Evolutionary conservation across 2,888 invertebrate species (phyloP), one percentile per base, ranked within the genome.

Genomic region (Incurvaria masculella): DNA sequence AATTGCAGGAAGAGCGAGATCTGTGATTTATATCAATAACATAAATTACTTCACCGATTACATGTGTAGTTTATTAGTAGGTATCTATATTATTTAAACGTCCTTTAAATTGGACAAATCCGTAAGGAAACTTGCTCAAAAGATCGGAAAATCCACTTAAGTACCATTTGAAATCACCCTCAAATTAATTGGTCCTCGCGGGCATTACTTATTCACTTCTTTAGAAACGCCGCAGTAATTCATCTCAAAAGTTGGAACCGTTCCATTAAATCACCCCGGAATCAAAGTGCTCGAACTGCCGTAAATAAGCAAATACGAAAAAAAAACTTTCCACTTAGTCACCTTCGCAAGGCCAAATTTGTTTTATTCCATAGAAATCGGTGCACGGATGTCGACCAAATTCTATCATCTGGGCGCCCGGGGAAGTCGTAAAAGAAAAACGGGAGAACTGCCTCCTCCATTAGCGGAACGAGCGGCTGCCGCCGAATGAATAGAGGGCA

Each of bases 381-480:
- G 23, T 10, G 5, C 23, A 10, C 23, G 23, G n/a, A 23, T 4
- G 33, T 6, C 33, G 33, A n/a, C 33, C 33, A 14, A 33, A 33
- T 33, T 33, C 33, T 33, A 33, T 33, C 33, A 33, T n/a, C 33
- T 8, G 6, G 23, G 23, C 23, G 23, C 23, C 10, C 33, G 33
- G 33, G 33, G 14, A 33, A 33, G 11, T 33, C 33, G 33, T 33
- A 33, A 33, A 33, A 33, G 33, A 33, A 33, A 33, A 33, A 33
- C 33, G 33, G 33, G 14, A 33, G 33, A 33, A 33, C 33, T 33
- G 69, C 69, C 70, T 66, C 68, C 66, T 69, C 76, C 75, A 75
- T 76, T 75, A 75, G 72, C 56, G 63, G 65, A 73, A 73, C 73
- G 75, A 73, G 62, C 64, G 63, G 59, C 61, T 61, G 59, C 33